Evolutionary conservation across 2,888 invertebrate species (phyloP), one percentile per base, ranked within the genome.

Genomic region (Molorchus minor): DNA sequence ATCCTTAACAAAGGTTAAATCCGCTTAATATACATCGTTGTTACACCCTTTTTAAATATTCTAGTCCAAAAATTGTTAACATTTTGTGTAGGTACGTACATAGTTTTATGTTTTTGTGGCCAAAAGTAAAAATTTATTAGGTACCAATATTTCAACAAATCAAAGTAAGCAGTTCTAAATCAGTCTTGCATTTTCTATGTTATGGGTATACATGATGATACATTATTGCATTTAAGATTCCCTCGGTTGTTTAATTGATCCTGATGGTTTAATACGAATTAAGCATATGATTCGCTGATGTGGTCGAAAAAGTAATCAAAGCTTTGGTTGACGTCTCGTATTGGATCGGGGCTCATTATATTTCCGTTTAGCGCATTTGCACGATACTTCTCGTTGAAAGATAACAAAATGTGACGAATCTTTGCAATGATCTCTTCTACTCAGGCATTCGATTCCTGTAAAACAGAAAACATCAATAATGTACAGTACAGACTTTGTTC

Each of bases 391-490:
- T 85, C 85, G 81, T 85, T 86, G 84, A 89, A 89, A 84, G 88
- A 88, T 81, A 88, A 85, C 84, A 89, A 85, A 85, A 88, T 87
- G 85, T 87, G 86, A 84, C 89, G 88, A 86, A 89, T 89, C 86
- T 88, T 89, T 87, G 88, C 88, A 88, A 89, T 88, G 86, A 90
- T 90, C 89, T 89, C 89, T 87, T 89, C 89, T 86, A 90, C 90
- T 91, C 91, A 92, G 90, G 92, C 92, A 85, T 92, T 92, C 83
- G 92, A 92, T 84, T 92, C 91, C 89, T 89, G 83, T 74, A 84
- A 85, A 81, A 81, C 25, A 62, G 43, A 55, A 36, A 62, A 45
- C 45, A 12, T 51, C 35, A 43, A 30, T 43, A 25, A n/a, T n/a
- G n/a, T n/a, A n/a, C n/a, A n/a, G n/a, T n/a, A n/a, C n/a, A n/a